A percentile compares a stretch with the other conserved stretches of the same genome.
These are phyloP conservation scores for Yasuhikotakia modesta DNA, from an alignment of 2,797 vertebrate species.

Conservation along the genomic window DNA sequence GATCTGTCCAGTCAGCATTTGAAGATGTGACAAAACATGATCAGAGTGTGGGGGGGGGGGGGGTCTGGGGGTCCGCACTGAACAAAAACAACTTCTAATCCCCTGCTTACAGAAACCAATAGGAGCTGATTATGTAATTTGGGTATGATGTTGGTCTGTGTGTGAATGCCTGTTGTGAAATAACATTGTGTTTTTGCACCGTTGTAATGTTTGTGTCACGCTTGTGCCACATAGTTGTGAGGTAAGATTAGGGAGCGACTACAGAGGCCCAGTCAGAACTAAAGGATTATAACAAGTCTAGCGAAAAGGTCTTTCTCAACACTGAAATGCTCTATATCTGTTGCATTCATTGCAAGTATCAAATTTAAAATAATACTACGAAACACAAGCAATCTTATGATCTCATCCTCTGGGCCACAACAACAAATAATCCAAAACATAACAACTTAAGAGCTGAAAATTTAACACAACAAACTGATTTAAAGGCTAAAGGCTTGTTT, in stretches of 20 bases:
- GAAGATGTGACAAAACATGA: neutral
- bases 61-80: neutral
- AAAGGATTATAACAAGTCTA: neutral
- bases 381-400: too few species aligned
- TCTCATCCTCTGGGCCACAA: too few species aligned
- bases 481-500: neutral
- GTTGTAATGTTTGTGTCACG: slow-evolving; percentile 7
- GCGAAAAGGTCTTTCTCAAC: too few species aligned
- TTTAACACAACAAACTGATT: neutral
- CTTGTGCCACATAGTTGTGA: slow-evolving; percentile 8
- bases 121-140: slow-evolving; percentile 55
- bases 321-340: too few species aligned
- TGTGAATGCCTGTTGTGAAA: too few species aligned
- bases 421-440: too few species aligned
- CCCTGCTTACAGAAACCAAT: slow-evolving; percentile 20
- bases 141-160: neutral
- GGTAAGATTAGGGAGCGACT: neutral
- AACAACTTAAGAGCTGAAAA: neutral
- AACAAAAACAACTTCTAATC: slow-evolving; percentile 41
- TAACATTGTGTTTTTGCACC: neutral
- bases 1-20: slow-evolving; percentile 8
- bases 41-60: neutral
- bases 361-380: too few species aligned
- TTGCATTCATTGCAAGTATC: too few species aligned
- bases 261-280: neutral